These are phyloP conservation scores for Clivina fossor DNA, from an alignment of 2,888 invertebrate genomes.

Conservation along the genomic window DNA sequence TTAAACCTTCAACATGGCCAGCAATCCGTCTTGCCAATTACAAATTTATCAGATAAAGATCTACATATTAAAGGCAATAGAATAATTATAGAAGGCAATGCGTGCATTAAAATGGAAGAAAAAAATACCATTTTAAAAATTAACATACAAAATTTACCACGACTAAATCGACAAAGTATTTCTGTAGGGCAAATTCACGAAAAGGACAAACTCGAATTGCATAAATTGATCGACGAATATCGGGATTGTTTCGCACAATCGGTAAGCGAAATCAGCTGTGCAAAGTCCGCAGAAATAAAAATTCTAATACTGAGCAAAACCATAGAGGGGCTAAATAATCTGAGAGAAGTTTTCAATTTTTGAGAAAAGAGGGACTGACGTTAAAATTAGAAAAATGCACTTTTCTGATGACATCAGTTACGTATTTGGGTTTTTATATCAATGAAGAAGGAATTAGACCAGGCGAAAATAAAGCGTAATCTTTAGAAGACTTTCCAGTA, in stretches of 20 bases:
- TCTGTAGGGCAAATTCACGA: slow-evolving; percentile 35
- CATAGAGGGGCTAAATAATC: too few relatives aligned
- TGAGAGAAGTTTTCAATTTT: too few relatives aligned
- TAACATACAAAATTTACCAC: neutral
- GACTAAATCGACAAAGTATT: slow-evolving; percentile 32
- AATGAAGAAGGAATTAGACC: slow-evolving; percentile 36
- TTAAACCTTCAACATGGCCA: too few relatives aligned
- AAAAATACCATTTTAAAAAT: neutral
- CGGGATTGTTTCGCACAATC: slow-evolving; percentile 36
- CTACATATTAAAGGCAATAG: slow-evolving; percentile 10
- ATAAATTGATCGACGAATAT: slow-evolving; percentile 25
- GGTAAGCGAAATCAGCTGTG: slow-evolving; percentile 35
- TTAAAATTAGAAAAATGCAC: slow-evolving; percentile 29
- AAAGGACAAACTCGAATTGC: slow-evolving; percentile 37
- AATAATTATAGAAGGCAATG: too few relatives aligned
- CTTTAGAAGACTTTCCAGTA: slow-evolving; percentile 37
- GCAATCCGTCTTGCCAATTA: slow-evolving; percentile 33
- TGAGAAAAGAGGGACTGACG: too few relatives aligned
- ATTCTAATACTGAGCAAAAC: too few relatives aligned
- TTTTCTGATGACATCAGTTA: slow-evolving; percentile 16
- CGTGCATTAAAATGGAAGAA: too few relatives aligned
- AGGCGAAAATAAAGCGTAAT: slow-evolving; percentile 34
- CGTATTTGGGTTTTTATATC: neutral
- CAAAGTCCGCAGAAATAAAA: slow-evolving; percentile 36
- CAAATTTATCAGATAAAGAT: slow-evolving; percentile 31